Conservation (phyloP, 1,140 invertebrate genomes). For the Drosophila ironensis region DNA sequence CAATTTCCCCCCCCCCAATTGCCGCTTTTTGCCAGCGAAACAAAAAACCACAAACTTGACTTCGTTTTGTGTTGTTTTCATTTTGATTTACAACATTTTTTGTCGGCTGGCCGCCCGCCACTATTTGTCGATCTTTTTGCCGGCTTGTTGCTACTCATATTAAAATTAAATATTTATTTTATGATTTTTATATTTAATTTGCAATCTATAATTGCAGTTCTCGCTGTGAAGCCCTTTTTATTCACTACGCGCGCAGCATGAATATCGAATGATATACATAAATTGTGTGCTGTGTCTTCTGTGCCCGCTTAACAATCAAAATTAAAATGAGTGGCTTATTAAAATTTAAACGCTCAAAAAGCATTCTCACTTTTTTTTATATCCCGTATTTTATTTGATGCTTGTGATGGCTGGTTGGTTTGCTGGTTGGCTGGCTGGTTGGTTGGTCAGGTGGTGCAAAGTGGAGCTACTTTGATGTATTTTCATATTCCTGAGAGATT, state of each 20-base stretch:
- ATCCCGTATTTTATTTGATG: background rate
- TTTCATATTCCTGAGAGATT: slow-evolving; percentile 70
- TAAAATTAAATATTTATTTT: slow-evolving; percentile 80
- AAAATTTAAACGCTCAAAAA: slow-evolving; percentile 79
- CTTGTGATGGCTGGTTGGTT: background rate
- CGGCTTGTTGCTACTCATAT: slow-evolving; percentile 48
- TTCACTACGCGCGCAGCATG: no score
- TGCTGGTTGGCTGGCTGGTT: no score
- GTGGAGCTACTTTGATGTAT: slow-evolving; percentile 78
- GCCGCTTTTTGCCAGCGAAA: no score
- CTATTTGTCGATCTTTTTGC: slow-evolving; percentile 29
- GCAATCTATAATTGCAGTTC: slow-evolving; percentile 73
- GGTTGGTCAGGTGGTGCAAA: no score
- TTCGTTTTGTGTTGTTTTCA: slow-evolving; percentile 22
- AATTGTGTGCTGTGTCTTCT: no score
- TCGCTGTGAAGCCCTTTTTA: background rate
- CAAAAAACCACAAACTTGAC: background rate
- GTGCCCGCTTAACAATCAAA: slow-evolving; percentile 66
- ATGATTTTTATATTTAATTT: slow-evolving; percentile 76
- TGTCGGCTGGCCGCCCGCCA: slow-evolving; percentile 2
- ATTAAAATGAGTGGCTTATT: slow-evolving; percentile 81
- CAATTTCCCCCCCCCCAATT: background rate
- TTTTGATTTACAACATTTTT: slow-evolving; percentile 28
- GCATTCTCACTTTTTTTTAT: slow-evolving; percentile 51
- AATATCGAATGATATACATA: no score